These are phyloP conservation scores for Phorcus lineatus DNA, from an alignment of 2,888 invertebrate genomes.

Conservation along the genomic window DNA sequence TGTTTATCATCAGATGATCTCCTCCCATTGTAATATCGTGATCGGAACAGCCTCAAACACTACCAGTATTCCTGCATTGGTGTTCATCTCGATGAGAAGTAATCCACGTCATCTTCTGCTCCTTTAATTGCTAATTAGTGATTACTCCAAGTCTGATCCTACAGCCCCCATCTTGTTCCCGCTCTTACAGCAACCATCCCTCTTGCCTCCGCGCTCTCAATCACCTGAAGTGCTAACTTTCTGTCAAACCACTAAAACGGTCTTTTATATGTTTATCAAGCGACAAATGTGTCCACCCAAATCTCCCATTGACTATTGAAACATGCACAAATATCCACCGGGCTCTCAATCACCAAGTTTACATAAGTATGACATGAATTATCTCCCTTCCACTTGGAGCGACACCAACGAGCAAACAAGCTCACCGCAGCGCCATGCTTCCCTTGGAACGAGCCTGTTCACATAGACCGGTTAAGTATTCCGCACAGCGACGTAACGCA, in stretches of 20 bases:
- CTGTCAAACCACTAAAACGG: constrained; percentile 5
- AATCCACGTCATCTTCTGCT: not conserved
- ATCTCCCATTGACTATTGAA: constrained; percentile 17
- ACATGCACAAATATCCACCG: constrained; percentile 10
- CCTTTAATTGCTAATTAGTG: constrained; percentile 7
- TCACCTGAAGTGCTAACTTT: constrained; percentile 11
- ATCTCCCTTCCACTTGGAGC: constrained; percentile 11
- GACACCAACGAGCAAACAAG: constrained; percentile 5
- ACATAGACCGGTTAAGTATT: not conserved
- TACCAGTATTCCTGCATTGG: not conserved
- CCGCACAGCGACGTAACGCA: not conserved
- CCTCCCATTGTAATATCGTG: not conserved
- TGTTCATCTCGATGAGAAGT: not conserved
- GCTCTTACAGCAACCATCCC: not conserved
- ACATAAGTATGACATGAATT: constrained; percentile 24
- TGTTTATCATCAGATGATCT: not conserved
- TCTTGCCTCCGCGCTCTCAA: constrained; percentile 16
- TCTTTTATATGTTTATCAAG: constrained; percentile 24
- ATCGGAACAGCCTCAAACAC: not conserved
- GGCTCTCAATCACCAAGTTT: constrained; percentile 21
- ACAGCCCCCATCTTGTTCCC: not conserved
- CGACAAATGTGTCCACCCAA: constrained; percentile 25
- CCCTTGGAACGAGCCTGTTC: not conserved
- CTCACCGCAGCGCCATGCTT: not conserved
- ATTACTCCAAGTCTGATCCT: constrained; percentile 14